Conservation (phyloP, 1,140 invertebrate genomes). For the Planococcus citri region DNA sequence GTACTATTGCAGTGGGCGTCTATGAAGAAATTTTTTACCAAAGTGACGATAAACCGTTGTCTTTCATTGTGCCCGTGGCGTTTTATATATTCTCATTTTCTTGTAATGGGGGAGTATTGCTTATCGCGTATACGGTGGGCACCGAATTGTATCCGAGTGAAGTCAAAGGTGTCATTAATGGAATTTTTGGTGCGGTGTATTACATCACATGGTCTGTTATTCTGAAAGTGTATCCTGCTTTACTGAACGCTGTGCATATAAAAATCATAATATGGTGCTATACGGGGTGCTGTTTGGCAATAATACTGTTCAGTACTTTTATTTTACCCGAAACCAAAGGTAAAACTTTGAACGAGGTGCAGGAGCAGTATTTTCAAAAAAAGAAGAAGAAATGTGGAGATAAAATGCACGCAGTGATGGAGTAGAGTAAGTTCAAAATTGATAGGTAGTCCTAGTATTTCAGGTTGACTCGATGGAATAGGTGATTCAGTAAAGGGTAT, state of each 20-base stretch:
- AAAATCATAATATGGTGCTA: slow-evolving; percentile 47
- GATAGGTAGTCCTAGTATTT: too few relatives aligned
- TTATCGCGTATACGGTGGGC: slow-evolving; percentile 34
- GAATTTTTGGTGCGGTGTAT: slow-evolving; percentile 39
- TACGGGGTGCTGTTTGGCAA: slow-evolving; percentile 38
- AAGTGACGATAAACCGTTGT: neutral
- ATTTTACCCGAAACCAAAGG: slow-evolving; percentile 73
- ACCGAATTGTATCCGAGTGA: slow-evolving; percentile 35
- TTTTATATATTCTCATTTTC: slow-evolving; percentile 32
- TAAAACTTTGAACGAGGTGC: slow-evolving; percentile 58
- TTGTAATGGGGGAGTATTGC: slow-evolving; percentile 34
- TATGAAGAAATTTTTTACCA: neutral
- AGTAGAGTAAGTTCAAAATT: too few relatives aligned
- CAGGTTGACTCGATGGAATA: too few relatives aligned
- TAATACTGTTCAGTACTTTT: slow-evolving; percentile 42
- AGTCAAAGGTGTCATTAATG: slow-evolving; percentile 38
- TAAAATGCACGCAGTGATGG: too few relatives aligned
- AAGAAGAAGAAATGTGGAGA: too few relatives aligned
- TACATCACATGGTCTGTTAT: slow-evolving; percentile 42
- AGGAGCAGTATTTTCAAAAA: too few relatives aligned
- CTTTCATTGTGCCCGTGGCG: neutral
- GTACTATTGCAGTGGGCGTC: neutral
- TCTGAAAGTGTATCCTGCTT: slow-evolving; percentile 31
- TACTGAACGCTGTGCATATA: slow-evolving; percentile 40
- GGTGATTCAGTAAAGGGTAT: too few relatives aligned